Conservation (phyloP, 2,113 vertebrate species). For the Chitala chitala region DNA sequence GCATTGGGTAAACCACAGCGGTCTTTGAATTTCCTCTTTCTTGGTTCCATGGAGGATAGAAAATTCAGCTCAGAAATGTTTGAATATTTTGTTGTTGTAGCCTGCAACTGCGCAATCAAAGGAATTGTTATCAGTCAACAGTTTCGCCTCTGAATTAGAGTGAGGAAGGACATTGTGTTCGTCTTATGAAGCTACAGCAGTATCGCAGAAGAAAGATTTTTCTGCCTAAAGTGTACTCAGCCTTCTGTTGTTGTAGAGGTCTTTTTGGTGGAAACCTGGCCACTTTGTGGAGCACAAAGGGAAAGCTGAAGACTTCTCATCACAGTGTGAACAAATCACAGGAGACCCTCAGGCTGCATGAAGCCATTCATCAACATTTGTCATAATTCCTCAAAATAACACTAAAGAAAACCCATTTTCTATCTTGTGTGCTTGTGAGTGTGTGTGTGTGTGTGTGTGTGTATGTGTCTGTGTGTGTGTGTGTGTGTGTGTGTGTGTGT, state of each 20-base stretch:
- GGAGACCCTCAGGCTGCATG: conserved; percentile 17
- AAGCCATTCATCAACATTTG: neutral
- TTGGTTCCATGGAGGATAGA: neutral
- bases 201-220: conserved; percentile 49
- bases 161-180: conserved; percentile 36
- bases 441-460: neutral
- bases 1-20: neutral
- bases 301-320: conserved; percentile 10
- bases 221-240: too few species aligned
- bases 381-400: too few species aligned
- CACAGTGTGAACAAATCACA: too few species aligned
- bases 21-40: neutral
- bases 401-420: too few species aligned
- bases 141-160: conserved; percentile 27
- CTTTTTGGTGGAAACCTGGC: conserved; percentile 15
- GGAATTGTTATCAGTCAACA: neutral
- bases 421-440: too few species aligned
- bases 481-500: too few species aligned
- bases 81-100: conserved; percentile 56
- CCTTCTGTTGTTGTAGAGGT: conserved; percentile 43
- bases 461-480: neutral
- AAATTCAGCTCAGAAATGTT: conserved; percentile 36
- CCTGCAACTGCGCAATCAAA: conserved; percentile 5
- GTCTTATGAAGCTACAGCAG: conserved; percentile 40
- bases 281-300: conserved; percentile 30